phyloP scores from a whole-genome alignment of 2,888 invertebrate species.

The Rhingia campestris region DNA sequence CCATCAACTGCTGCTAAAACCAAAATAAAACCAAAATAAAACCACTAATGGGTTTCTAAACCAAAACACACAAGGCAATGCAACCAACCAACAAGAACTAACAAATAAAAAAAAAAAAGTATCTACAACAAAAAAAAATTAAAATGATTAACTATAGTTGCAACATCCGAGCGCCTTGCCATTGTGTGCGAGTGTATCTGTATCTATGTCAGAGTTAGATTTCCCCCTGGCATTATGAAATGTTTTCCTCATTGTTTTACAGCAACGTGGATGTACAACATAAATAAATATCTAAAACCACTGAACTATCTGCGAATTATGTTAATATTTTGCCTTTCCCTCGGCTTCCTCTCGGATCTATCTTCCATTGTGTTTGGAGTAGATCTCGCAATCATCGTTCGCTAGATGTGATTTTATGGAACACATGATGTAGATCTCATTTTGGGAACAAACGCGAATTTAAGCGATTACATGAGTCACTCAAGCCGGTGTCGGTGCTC shows the following conservation, averaged over 20 bases:
- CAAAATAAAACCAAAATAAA: slow-evolving; percentile 54
- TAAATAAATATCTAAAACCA: slow-evolving; percentile 64
- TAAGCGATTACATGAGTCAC: slow-evolving; percentile 66
- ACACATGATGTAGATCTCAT: slow-evolving; percentile 55
- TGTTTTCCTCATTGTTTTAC: slow-evolving; percentile 64
- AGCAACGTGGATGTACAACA: slow-evolving; percentile 33
- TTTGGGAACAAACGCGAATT: slow-evolving; percentile 26
- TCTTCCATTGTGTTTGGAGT: slow-evolving; percentile 12
- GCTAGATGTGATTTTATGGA: slow-evolving; percentile 54
- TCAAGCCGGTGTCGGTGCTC: slow-evolving; percentile 55
- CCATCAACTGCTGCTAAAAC: slow-evolving; percentile 36
- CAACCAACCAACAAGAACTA: slow-evolving; percentile 53
- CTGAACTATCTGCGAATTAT: slow-evolving; percentile 68
- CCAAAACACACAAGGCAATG: slow-evolving; percentile 47
- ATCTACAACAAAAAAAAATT: slow-evolving; percentile 6
- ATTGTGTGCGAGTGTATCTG: not conserved
- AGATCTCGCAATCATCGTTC: slow-evolving; percentile 37
- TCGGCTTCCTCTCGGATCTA: slow-evolving; percentile 43
- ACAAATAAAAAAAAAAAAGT: slow-evolving; percentile 10
- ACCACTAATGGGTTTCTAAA: slow-evolving; percentile 66
- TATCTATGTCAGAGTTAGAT: slow-evolving; percentile 57
- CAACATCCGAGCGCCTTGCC: slow-evolving; percentile 42
- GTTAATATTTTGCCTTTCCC: slow-evolving; percentile 60
- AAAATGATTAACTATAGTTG: slow-evolving; percentile 35
- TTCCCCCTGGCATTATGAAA: slow-evolving; percentile 61